Base-by-base conservation (phyloP, 2,797 vertebrate species). In the Holocentrus rufus region DNA sequence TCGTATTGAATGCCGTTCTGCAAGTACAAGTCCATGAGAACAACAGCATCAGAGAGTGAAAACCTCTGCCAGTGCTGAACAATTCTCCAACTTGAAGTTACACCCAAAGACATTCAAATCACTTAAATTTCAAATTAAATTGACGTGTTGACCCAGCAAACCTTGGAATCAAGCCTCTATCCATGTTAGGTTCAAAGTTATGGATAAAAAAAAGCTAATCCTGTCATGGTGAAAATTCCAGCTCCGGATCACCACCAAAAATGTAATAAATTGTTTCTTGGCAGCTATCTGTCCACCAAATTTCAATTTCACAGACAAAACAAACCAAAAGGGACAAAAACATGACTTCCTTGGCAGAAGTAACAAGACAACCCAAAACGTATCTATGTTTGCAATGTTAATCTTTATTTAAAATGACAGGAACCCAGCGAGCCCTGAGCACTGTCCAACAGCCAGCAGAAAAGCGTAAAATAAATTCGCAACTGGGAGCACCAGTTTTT, bases 391-490 rank as follows among this genome's bases (percentile, higher is more conserved):
- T 72, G 50, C 1, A 9, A 72, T 7, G 20, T 18, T 58, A 7
- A 70, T 54, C 73, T 52, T n/a, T 2, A 4, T 25, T 65, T 47
- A 68, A 53, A 42, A 61, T 69, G 42, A 9, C 60, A 52, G 23
- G 55, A 73, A 65, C 57, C 22, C 18, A 18, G n/a, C 6, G 17
- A 56, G 27, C 11, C 11, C 13, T 2, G 18, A 47, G 7, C 46
- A 47, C 7, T 47, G n/a, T 61, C 47, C 25, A 53, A 7, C 14
- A 25, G 39, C 34, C 31, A 22, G 54, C 17, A 52, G 44, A 74
- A 64, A 75, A 27, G 22, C 60, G n/a, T 58, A 23, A 63, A 81
- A 64, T 79, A 47, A 50, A 77, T 69, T 56, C 46, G 39, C 23
- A 27, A 25, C 54, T 69, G 60, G 65, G 71, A 53, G 36, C 65